These are phyloP conservation scores for Chaitophorus viminalis DNA, from an alignment of 2,888 invertebrate genomes.

Conservation along the genomic window DNA sequence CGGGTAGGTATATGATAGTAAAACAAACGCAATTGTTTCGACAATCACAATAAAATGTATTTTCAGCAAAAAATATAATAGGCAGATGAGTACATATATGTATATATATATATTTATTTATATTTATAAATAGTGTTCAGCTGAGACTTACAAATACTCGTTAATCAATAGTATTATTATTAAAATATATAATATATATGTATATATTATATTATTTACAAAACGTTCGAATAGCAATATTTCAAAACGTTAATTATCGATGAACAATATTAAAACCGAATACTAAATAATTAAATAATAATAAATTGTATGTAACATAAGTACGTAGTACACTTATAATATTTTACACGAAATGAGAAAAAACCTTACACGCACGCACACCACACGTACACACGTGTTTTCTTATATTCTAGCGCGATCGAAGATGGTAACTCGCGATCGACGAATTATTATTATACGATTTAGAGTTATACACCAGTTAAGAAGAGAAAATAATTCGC, in stretches of 20 bases:
- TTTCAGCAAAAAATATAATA: slow-evolving; percentile 46
- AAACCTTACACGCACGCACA: not conserved
- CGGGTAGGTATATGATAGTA: not conserved
- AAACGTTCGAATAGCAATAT: not conserved
- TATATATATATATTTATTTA: no score
- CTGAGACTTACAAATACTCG: not conserved
- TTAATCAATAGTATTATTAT: not conserved
- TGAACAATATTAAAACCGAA: not conserved
- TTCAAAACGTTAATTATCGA: not conserved
- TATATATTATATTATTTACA: slow-evolving; percentile 12
- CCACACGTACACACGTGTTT: no score
- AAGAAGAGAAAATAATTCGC: not conserved
- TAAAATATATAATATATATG: slow-evolving; percentile 32
- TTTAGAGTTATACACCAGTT: not conserved
- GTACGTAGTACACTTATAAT: not conserved
- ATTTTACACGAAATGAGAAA: slow-evolving; percentile 4
- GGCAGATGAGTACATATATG: not conserved
- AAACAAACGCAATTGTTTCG: not conserved
- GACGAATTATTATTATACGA: not conserved
- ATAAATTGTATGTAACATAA: not conserved
- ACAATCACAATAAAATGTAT: slow-evolving; percentile 35
- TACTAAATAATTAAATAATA: not conserved
- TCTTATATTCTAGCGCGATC: not conserved
- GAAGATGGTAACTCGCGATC: not conserved
- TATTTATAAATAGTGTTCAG: not conserved